phyloP scores from a whole-genome alignment of 2,888 invertebrate genomes.

The Acanthosoma haemorrhoidale region DNA sequence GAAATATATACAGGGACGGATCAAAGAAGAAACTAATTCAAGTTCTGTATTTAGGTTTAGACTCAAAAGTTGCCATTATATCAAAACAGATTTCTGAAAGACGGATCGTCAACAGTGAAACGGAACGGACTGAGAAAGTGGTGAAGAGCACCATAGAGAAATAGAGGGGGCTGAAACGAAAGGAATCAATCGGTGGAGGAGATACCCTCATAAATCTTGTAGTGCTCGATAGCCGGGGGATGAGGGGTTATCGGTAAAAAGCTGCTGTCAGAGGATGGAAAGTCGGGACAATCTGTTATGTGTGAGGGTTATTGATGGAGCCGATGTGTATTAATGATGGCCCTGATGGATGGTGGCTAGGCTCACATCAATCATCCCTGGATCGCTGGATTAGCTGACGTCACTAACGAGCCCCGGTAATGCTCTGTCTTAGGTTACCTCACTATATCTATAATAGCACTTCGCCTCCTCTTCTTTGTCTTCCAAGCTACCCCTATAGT shows the following conservation, averaged over 20 bases:
- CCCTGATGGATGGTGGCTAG: not conserved
- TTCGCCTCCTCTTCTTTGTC: not conserved
- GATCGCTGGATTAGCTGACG: slow-evolving; percentile 3
- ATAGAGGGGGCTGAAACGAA: not conserved
- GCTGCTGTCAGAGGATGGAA: not conserved
- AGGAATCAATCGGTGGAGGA: not conserved
- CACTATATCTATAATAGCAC: slow-evolving; percentile 7
- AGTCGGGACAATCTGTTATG: not conserved
- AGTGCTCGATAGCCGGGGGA: not conserved
- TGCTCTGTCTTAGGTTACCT: slow-evolving; percentile 9
- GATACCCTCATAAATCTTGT: slow-evolving; percentile 4
- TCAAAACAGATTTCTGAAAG: no score
- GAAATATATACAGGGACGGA: no score
- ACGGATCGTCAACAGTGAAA: no score
- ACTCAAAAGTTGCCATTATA: no score
- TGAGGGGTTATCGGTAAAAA: slow-evolving; percentile 14
- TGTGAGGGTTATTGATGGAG: slow-evolving; percentile 7
- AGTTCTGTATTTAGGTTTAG: no score
- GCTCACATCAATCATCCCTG: not conserved
- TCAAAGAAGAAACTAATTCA: no score
- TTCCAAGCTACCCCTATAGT: not conserved
- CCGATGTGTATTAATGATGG: slow-evolving; percentile 10
- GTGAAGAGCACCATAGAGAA: not conserved
- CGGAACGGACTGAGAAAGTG: no score
- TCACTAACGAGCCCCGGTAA: slow-evolving; percentile 10